phyloP scores from a whole-genome alignment of 2,113 vertebrate genomes.

The Labrus mixtus region DNA sequence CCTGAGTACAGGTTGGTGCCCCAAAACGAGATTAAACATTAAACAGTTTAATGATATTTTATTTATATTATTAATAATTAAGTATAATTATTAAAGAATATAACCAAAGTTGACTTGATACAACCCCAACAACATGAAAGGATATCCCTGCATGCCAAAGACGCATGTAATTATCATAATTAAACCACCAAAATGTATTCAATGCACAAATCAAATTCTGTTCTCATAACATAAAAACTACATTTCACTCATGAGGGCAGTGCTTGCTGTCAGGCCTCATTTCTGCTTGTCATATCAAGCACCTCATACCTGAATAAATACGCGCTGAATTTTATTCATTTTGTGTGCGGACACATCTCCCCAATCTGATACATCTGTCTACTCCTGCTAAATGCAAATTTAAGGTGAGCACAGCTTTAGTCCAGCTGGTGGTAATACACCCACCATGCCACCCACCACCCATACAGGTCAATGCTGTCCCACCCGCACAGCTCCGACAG shows the following conservation, averaged over 20 bases:
- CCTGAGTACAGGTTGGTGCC: no score
- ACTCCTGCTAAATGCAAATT: background rate
- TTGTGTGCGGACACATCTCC: no score
- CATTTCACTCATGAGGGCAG: background rate
- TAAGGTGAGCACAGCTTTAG: background rate
- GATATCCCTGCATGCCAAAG: constrained; percentile 3
- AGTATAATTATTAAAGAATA: no score
- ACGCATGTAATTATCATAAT: constrained; percentile 17
- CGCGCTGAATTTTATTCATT: no score
- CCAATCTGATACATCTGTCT: background rate
- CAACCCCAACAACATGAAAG: no score
- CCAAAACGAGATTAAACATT: no score
- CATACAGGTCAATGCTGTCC: background rate
- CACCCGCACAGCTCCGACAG: no score
- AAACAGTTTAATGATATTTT: no score
- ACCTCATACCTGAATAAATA: no score
- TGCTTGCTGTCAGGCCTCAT: background rate
- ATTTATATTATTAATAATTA: no score
- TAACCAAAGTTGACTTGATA: no score
- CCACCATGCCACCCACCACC: background rate
- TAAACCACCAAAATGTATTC: background rate
- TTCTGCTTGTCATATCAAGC: no score
- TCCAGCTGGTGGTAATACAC: background rate
- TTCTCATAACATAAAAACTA: background rate
- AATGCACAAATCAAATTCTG: background rate